Percentiles rank a stretch among this genome's conserved stretches.
Evolutionary conservation across 2,888 invertebrate species (phyloP).

Genomic region (Scotopteryx bipunctaria): DNA sequence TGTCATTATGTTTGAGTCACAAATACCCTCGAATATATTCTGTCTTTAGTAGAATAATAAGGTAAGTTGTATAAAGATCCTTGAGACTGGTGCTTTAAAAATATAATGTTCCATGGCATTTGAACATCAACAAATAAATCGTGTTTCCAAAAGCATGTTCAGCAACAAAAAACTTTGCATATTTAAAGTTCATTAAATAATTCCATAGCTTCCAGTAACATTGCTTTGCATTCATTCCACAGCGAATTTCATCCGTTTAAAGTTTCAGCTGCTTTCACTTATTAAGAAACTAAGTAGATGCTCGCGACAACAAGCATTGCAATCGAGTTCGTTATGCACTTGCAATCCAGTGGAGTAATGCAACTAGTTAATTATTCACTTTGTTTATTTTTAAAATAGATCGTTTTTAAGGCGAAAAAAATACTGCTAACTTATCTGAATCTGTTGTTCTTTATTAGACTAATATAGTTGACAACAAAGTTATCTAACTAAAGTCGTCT

Average conservation of each 20-base stretch:
- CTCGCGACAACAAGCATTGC: constrained; percentile 14
- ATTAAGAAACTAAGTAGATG: constrained; percentile 23
- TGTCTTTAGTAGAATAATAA: too few relatives aligned
- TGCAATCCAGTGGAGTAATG: constrained; percentile 18
- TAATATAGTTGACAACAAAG: neutral
- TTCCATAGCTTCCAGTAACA: neutral
- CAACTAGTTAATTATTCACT: neutral
- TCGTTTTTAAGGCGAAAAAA: too few relatives aligned
- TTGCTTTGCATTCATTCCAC: neutral
- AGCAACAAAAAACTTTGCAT: too few relatives aligned
- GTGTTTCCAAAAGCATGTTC: too few relatives aligned
- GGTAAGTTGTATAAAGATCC: too few relatives aligned
- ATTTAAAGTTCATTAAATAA: neutral
- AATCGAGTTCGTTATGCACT: constrained; percentile 25
- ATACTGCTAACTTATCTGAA: too few relatives aligned
- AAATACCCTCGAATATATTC: too few relatives aligned
- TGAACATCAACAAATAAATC: too few relatives aligned
- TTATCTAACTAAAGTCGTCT: neutral
- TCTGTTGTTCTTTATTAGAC: neutral
- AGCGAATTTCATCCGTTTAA: neutral
- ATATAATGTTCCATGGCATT: too few relatives aligned
- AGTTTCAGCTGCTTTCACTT: constrained; percentile 17
- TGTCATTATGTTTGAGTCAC: too few relatives aligned
- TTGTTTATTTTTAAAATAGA: neutral
- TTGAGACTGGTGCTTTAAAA: too few relatives aligned